phyloP scores from a whole-genome alignment of 2,888 invertebrate genomes.

The Ophion costatus region DNA sequence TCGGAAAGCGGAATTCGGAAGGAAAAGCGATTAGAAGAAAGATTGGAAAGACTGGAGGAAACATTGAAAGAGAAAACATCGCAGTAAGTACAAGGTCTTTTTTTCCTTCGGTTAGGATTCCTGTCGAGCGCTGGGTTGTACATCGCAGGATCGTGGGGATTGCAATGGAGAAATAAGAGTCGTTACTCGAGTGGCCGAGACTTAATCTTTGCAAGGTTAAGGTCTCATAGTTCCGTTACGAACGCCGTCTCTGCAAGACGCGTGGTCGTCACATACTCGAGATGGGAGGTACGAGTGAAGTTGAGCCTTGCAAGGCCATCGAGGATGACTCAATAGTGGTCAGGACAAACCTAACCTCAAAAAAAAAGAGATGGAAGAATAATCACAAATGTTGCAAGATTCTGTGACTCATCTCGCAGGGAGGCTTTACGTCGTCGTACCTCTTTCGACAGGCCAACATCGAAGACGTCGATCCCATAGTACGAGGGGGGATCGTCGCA shows the following conservation, averaged over 20 bases:
- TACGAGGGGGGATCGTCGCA: slow-evolving; percentile 5
- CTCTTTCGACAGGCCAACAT: slow-evolving; percentile 31
- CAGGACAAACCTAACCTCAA: not conserved
- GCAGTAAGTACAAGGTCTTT: slow-evolving; percentile 18
- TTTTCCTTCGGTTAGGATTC: slow-evolving; percentile 9
- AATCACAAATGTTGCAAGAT: slow-evolving; percentile 25
- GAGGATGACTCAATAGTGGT: not conserved
- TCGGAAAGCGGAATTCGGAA: not conserved
- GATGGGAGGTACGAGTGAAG: not conserved
- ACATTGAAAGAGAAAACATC: slow-evolving; percentile 12
- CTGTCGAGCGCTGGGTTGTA: not conserved
- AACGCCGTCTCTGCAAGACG: slow-evolving; percentile 32
- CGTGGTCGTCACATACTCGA: slow-evolving; percentile 7
- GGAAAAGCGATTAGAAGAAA: slow-evolving; percentile 17
- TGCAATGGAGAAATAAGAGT: not conserved
- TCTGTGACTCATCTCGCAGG: slow-evolving; percentile 14
- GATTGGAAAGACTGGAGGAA: slow-evolving; percentile 24
- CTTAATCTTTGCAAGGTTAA: slow-evolving; percentile 33
- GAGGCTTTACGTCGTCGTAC: not conserved
- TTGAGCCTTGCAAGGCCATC: slow-evolving; percentile 1
- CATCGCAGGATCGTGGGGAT: not conserved
- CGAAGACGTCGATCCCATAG: slow-evolving; percentile 15
- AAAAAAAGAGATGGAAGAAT: not conserved
- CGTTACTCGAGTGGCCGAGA: slow-evolving; percentile 7
- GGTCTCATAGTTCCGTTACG: slow-evolving; percentile 8